Conservation (phyloP, 2,888 invertebrate species). For the Cepaea hortensis region DNA sequence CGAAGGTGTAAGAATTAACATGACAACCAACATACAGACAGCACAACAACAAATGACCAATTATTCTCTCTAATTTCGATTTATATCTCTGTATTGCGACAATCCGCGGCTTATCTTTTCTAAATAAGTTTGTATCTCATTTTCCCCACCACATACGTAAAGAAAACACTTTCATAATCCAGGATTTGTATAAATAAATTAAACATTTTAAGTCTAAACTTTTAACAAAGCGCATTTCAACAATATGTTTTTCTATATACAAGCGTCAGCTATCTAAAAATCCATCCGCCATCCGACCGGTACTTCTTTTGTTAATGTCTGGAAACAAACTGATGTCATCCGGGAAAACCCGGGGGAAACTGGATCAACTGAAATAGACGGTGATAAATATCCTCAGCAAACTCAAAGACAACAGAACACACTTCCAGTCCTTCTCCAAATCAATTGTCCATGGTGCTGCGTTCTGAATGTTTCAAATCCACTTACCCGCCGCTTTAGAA, state of each 20-base stretch:
- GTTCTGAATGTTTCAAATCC: conserved; percentile 33
- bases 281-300: conserved; percentile 3
- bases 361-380: conserved; percentile 22
- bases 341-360: background rate
- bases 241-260: background rate
- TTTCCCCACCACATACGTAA: too few relatives aligned
- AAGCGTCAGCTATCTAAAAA: conserved; percentile 12
- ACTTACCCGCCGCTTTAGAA: conserved; percentile 21
- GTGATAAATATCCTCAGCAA: conserved; percentile 9
- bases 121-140: too few relatives aligned
- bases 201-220: background rate
- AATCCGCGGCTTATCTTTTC: too few relatives aligned
- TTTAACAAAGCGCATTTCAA: background rate
- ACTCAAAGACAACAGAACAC: background rate
- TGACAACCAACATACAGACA: too few relatives aligned
- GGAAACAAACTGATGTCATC: conserved; percentile 27
- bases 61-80: too few relatives aligned
- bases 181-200: background rate
- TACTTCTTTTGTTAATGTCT: conserved; percentile 32
- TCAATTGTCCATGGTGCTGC: conserved; percentile 24
- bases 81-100: too few relatives aligned
- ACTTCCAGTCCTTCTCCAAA: conserved; percentile 12
- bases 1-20: too few relatives aligned
- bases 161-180: background rate
- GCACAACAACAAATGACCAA: too few relatives aligned